Evolutionary conservation across 2,113 vertebrate genomes (phyloP).

Genomic region (Chitala chitala): DNA sequence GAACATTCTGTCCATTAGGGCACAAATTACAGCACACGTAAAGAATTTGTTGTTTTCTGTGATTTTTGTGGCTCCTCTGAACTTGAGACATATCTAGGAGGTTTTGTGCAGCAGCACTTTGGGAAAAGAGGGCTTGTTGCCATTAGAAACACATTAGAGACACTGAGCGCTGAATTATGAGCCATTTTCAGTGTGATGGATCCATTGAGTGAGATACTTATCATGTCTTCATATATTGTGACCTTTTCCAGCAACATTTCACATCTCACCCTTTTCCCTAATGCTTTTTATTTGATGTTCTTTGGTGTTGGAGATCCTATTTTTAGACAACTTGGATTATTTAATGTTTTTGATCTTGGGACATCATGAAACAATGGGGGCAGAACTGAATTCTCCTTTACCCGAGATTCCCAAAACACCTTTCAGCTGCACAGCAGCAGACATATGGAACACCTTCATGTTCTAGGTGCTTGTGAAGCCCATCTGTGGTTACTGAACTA

Average conservation of each 20-base stretch:
- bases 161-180: slow-evolving; percentile 35
- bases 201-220: slow-evolving; percentile 22
- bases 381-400: slow-evolving; percentile 17
- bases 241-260: slow-evolving; percentile 13
- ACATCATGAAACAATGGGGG: slow-evolving; percentile 31
- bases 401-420: background rate
- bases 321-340: slow-evolving; percentile 42
- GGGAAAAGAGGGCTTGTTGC: background rate
- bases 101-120: background rate
- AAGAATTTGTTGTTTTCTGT: too few species aligned
- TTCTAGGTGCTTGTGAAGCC: background rate
- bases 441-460: background rate
- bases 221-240: slow-evolving; percentile 18
- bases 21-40: too few species aligned
- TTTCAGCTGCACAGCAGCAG: slow-evolving; percentile 8
- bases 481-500: background rate
- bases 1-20: too few species aligned
- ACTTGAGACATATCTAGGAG: too few species aligned
- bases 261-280: slow-evolving; percentile 16
- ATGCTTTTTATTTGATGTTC: slow-evolving; percentile 7
- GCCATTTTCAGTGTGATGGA: slow-evolving; percentile 29
- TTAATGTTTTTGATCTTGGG: slow-evolving; percentile 25
- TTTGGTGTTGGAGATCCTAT: slow-evolving; percentile 38
- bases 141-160: slow-evolving; percentile 27
- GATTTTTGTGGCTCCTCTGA: too few species aligned